Evolutionary conservation across 1,140 invertebrate genomes (phyloP), one percentile per base, ranked within the genome.

Genomic region (Orussus abietinus): DNA sequence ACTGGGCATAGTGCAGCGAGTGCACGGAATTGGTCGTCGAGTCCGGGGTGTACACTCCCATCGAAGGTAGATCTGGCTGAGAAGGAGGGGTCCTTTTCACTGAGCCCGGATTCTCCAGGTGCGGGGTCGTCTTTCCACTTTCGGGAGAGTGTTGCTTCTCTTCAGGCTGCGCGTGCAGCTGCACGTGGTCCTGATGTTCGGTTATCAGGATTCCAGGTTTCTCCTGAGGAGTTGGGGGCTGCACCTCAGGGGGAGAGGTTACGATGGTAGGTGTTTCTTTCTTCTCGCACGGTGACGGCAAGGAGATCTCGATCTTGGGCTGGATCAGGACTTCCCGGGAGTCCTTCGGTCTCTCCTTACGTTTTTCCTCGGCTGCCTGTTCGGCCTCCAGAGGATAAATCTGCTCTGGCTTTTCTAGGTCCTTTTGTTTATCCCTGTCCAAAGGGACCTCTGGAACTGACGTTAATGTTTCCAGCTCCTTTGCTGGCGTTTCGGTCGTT

Each of bases 11-110:
- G 64, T 88, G 86, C 42, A 87, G 75, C 25, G 85, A 88, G 48
- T 88, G 85, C 4, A 89, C 86, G 0, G 88, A 90, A 57, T 90
- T 89, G 18, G 86, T 90, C 1, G 85, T 87, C 0, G 86, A 88
- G 57, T 91, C 87, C 0, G 87, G 85, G 0, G 86, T 89, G 49
- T 89, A 90, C 1, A 90, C 86, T 0, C 85, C 86, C 79, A 90
- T 82, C 2, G 84, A 87, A 10, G 84, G 80, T 39, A 86, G 66
- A 25, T 85, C 83, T 0, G 80, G 75, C 38, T 75, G 77, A 51
- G 61, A 79, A 39, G 64, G 80, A 62, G 77, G 74, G 12, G 75
- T 81, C 26, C 75, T 67, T 45, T 79, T 79, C 0, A 75, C 68
- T 1, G 75, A 72, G 10, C 65, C 69, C 5, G 72, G 62, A 45